These are phyloP conservation scores for Eubasilissa regina DNA, from an alignment of 1,140 invertebrate species.

Conservation along the genomic window DNA sequence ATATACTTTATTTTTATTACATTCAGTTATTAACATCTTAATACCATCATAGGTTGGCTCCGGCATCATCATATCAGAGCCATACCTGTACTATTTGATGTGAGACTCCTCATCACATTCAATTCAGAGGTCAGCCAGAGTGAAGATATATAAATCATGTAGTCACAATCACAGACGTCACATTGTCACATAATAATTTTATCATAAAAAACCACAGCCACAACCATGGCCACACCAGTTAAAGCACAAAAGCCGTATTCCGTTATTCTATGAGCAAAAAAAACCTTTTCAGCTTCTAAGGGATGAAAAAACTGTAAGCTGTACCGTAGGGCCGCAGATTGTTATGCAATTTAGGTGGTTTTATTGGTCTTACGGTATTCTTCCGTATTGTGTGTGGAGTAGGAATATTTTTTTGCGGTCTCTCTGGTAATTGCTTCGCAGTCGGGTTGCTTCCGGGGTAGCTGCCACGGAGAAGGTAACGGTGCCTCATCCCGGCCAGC, in stretches of 20 bases:
- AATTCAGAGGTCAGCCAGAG: too few relatives aligned
- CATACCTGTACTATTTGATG: too few relatives aligned
- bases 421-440: constrained; percentile 10
- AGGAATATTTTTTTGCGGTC: constrained; percentile 1
- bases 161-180: too few relatives aligned
- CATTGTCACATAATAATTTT: too few relatives aligned
- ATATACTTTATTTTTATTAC: too few relatives aligned
- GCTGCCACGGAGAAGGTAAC: background rate
- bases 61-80: too few relatives aligned
- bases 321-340: background rate
- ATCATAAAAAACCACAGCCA: background rate
- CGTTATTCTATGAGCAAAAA: constrained; percentile 19
- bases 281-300: background rate
- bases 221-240: background rate
- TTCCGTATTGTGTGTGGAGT: background rate
- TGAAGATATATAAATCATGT: too few relatives aligned
- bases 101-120: too few relatives aligned
- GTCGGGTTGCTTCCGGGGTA: constrained; percentile 8
- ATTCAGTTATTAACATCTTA: too few relatives aligned
- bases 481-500: background rate
- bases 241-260: background rate
- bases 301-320: constrained; percentile 1
- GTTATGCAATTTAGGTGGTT: constrained; percentile 5
- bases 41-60: too few relatives aligned
- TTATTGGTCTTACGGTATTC: constrained; percentile 33